Conservation (phyloP, 92 coral and sea anemone species). For the Pocillopora grandis region DNA sequence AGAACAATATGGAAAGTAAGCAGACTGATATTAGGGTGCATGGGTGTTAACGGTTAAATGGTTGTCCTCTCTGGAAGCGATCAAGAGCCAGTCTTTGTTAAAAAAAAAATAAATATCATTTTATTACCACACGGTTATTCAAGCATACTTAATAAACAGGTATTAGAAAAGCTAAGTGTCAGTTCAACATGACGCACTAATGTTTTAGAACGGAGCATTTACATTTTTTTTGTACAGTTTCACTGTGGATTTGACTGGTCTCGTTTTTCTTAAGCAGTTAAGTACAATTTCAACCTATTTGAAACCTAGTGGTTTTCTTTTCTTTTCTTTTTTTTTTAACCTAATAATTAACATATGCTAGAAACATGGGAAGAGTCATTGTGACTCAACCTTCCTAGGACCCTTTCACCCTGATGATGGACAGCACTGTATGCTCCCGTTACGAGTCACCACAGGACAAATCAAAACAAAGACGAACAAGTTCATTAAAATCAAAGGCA, state of each 20-base stretch:
- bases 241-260: not conserved
- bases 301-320: not conserved
- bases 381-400: not conserved
- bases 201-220: not conserved
- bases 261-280: not conserved
- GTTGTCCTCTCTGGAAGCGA: not conserved
- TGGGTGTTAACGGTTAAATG: too few relatives aligned
- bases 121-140: slow-evolving; percentile 13
- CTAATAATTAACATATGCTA: not conserved
- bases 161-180: slow-evolving; percentile 11
- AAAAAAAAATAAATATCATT: slow-evolving; percentile 15
- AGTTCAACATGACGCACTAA: not conserved
- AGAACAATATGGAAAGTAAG: too few relatives aligned
- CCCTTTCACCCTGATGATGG: not conserved
- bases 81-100: not conserved
- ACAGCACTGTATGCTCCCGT: not conserved
- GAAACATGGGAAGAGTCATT: not conserved
- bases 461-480: not conserved
- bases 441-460: not conserved
- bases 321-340: not conserved
- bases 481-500: not conserved
- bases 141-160: slow-evolving; percentile 2
- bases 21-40: too few relatives aligned
- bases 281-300: not conserved
- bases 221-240: not conserved